Evolutionary conservation across 2,113 vertebrate species (phyloP).

Genomic region (Corythornis vintsioides): DNA sequence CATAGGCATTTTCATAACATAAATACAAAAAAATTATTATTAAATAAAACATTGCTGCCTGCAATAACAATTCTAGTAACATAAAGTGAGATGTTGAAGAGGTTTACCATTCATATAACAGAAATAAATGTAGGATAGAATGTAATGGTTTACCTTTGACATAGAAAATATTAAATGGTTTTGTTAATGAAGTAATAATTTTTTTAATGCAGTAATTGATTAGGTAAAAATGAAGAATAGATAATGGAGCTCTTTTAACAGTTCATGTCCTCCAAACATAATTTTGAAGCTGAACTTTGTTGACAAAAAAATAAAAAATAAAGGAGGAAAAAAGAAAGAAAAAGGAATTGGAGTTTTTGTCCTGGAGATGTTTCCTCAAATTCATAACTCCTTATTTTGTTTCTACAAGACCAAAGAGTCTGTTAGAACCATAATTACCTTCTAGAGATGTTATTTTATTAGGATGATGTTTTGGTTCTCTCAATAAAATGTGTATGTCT

Average conservation of each 20-base stretch:
- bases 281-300: background rate
- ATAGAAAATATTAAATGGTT: background rate
- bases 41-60: background rate
- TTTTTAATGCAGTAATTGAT: background rate
- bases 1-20: background rate
- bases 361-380: background rate
- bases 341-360: background rate
- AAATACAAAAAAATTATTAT: background rate
- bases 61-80: background rate
- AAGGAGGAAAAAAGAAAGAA: background rate
- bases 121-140: background rate
- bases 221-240: background rate
- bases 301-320: background rate
- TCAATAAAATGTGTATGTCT: background rate
- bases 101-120: background rate
- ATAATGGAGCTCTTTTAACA: background rate
- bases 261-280: background rate
- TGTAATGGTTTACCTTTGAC: background rate
- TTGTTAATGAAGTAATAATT: background rate
- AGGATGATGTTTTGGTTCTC: background rate
- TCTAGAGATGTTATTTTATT: background rate
- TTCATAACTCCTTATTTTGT: background rate
- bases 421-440: background rate
- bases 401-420: background rate
- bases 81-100: background rate